phyloP scores from a whole-genome alignment of 2,888 invertebrate species.

The Noctua pronuba region DNA sequence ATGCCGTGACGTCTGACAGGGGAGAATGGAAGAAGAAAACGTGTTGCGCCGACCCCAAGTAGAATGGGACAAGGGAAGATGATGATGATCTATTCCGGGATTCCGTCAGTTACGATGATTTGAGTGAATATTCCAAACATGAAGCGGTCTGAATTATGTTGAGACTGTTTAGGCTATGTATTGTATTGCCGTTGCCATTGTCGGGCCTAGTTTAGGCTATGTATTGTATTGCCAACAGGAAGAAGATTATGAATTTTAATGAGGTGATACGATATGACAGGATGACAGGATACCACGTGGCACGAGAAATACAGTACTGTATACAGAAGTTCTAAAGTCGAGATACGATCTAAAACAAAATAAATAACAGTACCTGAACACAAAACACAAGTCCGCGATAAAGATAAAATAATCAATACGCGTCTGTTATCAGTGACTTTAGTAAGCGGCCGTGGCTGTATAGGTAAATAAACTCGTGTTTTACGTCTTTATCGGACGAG shows the following conservation, averaged over 20 bases:
- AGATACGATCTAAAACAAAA: not conserved
- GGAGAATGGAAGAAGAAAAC: not conserved
- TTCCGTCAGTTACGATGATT: not conserved
- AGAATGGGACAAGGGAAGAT: not conserved
- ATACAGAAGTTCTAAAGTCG: not conserved
- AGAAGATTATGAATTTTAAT: too few species aligned
- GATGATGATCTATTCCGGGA: too few species aligned
- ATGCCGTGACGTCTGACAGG: not conserved
- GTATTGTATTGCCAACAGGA: not conserved
- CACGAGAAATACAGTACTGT: not conserved
- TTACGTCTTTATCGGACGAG: not conserved
- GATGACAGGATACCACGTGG: not conserved
- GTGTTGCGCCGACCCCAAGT: not conserved
- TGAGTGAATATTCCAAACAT: not conserved
- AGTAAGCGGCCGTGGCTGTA: too few species aligned
- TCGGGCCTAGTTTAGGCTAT: too few species aligned
- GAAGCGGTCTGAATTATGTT: not conserved
- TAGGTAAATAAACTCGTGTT: too few species aligned
- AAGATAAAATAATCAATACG: slow-evolving; percentile 46
- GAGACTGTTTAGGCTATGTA: too few species aligned
- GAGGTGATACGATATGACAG: not conserved
- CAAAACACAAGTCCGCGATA: not conserved
- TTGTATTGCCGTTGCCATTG: too few species aligned
- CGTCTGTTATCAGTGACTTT: slow-evolving; percentile 12
- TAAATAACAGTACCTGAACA: not conserved